A percentile compares a stretch with the other conserved stretches of the same genome.
These are phyloP conservation scores for Lasius platythorax DNA, from an alignment of 2,888 invertebrate genomes.

Conservation along the genomic window DNA sequence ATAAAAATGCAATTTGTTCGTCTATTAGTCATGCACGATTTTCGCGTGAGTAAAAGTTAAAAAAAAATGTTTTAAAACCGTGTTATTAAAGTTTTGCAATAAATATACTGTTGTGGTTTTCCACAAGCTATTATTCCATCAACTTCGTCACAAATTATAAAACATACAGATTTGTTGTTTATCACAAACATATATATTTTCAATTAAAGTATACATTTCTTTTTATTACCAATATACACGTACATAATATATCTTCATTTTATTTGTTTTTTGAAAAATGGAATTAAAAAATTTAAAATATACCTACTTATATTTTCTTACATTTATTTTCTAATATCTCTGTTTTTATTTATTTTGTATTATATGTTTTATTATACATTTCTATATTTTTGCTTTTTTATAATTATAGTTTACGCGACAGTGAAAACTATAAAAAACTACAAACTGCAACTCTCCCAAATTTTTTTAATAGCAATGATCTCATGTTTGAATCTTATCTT, in stretches of 20 bases:
- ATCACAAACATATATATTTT: not conserved
- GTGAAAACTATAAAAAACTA: not conserved
- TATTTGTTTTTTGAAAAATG: not conserved
- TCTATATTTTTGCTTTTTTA: not conserved
- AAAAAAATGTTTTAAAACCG: conserved; percentile 4
- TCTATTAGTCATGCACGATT: not conserved
- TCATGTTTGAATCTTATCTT: not conserved
- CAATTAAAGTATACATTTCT: conserved; percentile 14
- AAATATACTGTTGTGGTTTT: not conserved
- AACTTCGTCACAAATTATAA: not conserved
- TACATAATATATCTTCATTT: not conserved
- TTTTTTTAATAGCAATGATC: conserved; percentile 13
- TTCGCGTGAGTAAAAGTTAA: not conserved
- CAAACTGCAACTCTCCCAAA: not conserved
- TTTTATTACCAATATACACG: not conserved
- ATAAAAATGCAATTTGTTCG: conserved; percentile 8
- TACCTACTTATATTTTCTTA: not conserved
- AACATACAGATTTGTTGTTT: conserved; percentile 25
- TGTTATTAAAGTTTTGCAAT: not conserved
- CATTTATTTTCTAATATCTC: not conserved
- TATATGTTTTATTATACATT: not conserved
- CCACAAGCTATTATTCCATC: not conserved
- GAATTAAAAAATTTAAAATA: not conserved
- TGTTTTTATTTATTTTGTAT: not conserved
- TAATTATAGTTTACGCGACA: not conserved